Evolutionary conservation across 1,140 invertebrate species (phyloP).

Genomic region (Atta cephalotes): DNA sequence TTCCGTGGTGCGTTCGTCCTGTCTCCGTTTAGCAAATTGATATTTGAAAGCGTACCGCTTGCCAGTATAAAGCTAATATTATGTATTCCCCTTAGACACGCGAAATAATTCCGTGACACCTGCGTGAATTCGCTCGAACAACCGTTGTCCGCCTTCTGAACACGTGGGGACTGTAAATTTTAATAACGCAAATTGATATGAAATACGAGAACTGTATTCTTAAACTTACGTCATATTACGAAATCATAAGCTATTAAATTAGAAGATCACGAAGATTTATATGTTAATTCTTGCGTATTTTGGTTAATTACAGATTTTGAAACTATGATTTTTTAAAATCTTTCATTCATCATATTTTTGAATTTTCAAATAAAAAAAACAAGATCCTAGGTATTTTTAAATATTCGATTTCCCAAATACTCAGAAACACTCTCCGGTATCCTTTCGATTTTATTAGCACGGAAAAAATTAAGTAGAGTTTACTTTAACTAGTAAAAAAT

Average conservation of each 20-base stretch:
- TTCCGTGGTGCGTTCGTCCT: not conserved
- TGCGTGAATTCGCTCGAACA: constrained; percentile 1
- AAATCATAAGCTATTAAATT: not conserved
- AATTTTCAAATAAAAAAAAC: not conserved
- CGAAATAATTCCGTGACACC: constrained; percentile 39
- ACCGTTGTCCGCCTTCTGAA: not conserved
- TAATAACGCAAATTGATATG: not conserved
- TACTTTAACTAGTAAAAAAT: too few relatives aligned
- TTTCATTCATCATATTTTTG: not conserved
- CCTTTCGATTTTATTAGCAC: too few relatives aligned
- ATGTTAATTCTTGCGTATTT: not conserved
- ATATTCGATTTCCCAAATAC: not conserved
- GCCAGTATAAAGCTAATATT: not conserved
- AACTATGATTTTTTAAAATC: not conserved
- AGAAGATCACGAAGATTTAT: not conserved
- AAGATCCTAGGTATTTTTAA: not conserved
- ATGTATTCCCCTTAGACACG: not conserved
- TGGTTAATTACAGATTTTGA: not conserved
- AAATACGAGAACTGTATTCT: not conserved
- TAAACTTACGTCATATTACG: not conserved
- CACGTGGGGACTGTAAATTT: constrained; percentile 5
- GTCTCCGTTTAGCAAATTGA: constrained; percentile 34
- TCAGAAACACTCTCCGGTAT: too few relatives aligned
- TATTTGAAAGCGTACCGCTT: constrained; percentile 35
- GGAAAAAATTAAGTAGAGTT: too few relatives aligned